Base-by-base conservation (phyloP, 2,113 vertebrate species). In the Tretioscincus oriximinensis region DNA sequence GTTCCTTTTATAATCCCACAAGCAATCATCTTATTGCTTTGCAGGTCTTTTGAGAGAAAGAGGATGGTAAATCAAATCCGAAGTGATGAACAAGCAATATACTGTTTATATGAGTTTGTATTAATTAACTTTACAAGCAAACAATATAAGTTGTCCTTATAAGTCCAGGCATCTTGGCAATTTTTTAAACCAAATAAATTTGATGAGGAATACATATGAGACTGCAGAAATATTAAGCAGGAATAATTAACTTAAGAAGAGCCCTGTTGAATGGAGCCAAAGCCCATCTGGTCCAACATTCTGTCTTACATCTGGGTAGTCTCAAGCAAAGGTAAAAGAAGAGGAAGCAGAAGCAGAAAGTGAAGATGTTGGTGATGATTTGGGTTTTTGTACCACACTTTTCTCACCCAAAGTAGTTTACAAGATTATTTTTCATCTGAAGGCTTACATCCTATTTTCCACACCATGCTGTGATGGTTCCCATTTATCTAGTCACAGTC, bases 161-260 rank as follows among this genome's bases (percentile, higher is more conserved):
- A 72, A 29, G 28, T 41, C 54, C 16, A 18, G 4, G 18, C 54
- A 18, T 28, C 18, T 35, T 64, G 45, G n/a, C 2, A n/a, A 65
- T 6, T 63, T 76, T 35, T 22, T 54, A 35, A 76, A 76, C 41
- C 54, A 76, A 64, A 54, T 35, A 64, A 68, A 60, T 74, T 73
- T 66, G 65, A 61, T 61, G 24, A 41, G 35, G 35, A 41, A 41
- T 41, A 41, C 35, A 24, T 49, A 73, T 26, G 28, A 47, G 41
- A 6, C n/a, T 74, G 31, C 21, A 31, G 41, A 67, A 66, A 67
- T 83, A 79, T 68, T 61, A 78, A 61, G 26, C 63, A 78, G 35
- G 61, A 74, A 26, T 65, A 74, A 68, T 58, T 12, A 58, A 58
- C 54, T 18, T 51, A 9, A 9, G 49, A 51, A 51, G 10, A 54